These are phyloP conservation scores for Heliconius ethilla DNA, from an alignment of 2,888 invertebrate species.

Conservation along the genomic window DNA sequence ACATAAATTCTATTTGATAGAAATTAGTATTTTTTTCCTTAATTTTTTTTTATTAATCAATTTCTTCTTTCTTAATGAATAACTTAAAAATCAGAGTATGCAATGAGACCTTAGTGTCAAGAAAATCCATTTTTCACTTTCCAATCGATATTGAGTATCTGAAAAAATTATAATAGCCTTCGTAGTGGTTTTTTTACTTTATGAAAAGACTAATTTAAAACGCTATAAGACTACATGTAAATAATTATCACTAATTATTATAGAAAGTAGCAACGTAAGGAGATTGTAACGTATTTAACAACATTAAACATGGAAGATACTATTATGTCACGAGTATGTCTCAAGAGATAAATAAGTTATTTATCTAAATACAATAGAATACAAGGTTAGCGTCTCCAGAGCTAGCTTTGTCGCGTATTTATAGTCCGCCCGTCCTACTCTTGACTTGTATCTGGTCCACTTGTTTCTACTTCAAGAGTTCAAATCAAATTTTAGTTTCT, in stretches of 20 bases:
- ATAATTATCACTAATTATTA: background rate
- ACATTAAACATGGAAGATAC: slow-evolving; percentile 8
- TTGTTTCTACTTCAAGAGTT: slow-evolving; percentile 17
- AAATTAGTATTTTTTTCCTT: no score
- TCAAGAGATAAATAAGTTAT: slow-evolving; percentile 27
- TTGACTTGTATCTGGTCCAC: slow-evolving; percentile 23
- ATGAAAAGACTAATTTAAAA: background rate
- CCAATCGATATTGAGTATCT: background rate
- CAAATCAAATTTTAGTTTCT: slow-evolving; percentile 20
- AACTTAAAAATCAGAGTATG: background rate
- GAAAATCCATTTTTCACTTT: background rate
- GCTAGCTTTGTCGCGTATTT: slow-evolving; percentile 26
- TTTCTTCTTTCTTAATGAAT: no score
- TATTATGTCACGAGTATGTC: slow-evolving; percentile 16
- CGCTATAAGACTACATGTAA: background rate
- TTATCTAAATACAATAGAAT: slow-evolving; percentile 28
- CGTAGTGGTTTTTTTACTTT: background rate
- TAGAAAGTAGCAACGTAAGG: background rate
- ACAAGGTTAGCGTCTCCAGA: slow-evolving; percentile 26
- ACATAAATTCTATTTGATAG: background rate
- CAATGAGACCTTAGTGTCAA: background rate
- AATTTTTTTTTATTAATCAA: no score
- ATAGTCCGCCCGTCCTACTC: slow-evolving; percentile 26
- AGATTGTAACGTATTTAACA: background rate
- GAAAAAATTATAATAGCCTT: no score